Conservation (phyloP, 2,797 vertebrate genomes). For the Aratinga solstitialis region DNA sequence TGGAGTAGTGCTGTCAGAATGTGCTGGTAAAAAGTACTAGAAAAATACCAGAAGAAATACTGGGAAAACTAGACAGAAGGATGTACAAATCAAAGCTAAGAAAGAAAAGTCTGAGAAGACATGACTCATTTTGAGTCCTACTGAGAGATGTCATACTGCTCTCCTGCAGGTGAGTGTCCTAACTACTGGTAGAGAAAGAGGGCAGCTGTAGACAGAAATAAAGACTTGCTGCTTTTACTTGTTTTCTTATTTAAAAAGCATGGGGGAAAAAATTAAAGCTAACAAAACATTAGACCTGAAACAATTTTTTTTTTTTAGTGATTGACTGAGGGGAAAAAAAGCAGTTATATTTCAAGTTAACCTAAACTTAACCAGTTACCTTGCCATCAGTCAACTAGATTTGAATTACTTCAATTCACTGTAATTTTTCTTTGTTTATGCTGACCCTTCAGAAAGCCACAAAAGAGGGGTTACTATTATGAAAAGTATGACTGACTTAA, state of each 20-base stretch:
- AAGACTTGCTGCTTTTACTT: neutral
- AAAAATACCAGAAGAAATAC: neutral
- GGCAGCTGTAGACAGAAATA: neutral
- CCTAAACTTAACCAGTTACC: neutral
- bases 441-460: neutral
- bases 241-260: neutral
- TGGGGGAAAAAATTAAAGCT: neutral
- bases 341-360: neutral
- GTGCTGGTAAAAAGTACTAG: neutral
- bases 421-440: neutral
- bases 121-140: neutral
- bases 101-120: neutral
- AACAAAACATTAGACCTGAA: neutral
- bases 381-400: neutral
- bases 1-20: neutral
- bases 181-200: neutral
- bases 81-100: neutral
- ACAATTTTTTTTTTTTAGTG: neutral
- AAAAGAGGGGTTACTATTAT: neutral
- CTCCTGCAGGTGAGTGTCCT: slow-evolving; percentile 26
- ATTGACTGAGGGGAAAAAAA: neutral
- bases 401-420: neutral
- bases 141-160: neutral
- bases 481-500: neutral
- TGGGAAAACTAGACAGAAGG: neutral